Evolutionary conservation across 1,140 invertebrate genomes (phyloP), one percentile per base, ranked within the genome.

Genomic region (Heterodera carotae): DNA sequence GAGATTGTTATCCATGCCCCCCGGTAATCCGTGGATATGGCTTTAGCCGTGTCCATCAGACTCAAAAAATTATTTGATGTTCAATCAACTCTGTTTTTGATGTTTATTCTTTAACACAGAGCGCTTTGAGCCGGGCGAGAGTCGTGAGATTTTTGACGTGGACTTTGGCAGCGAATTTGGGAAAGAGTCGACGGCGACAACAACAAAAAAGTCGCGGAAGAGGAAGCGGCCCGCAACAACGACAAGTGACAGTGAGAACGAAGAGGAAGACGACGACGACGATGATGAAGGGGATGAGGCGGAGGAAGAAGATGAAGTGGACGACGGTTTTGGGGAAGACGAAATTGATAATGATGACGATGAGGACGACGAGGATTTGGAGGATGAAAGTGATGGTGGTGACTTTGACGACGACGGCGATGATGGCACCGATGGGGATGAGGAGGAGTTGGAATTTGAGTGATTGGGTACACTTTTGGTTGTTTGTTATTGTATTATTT

Each of bases 281-380:
- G 79, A 87, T 81, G 31, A 77, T 48, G 78, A 68, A 10, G 64
- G 62, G 56, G 76, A 75, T 71, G 78, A 80, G 18, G 84, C 82
- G n/a, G 81, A 81, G 10, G 84, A 86, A 18, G 81, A 84, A 12
- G 79, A 81, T 8, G 77, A 83, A 22, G 76, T 87, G 83, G 85
- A 88, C 74, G 84, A 90, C 80, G 84, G 89, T 80, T 79, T 89
- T 83, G 84, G 88, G 76, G 88, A 88, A 78, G 86, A 88, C 39
- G 85, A 88, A 29, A 88, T 87, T 31, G 88, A 84, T 27, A 88
- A 89, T 64, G 84, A 88, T 66, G 78, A 88, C 15, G 88, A 82
- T 70, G 88, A 88, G n/a, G 70, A 74, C 80, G 89, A 89, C 76
- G 88, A 71, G 0, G 82, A 77, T 4, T 53, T 56, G 15, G 78